Evolutionary conservation across 1,140 invertebrate genomes (phyloP).

Genomic region (Zaprionus taronus): DNA sequence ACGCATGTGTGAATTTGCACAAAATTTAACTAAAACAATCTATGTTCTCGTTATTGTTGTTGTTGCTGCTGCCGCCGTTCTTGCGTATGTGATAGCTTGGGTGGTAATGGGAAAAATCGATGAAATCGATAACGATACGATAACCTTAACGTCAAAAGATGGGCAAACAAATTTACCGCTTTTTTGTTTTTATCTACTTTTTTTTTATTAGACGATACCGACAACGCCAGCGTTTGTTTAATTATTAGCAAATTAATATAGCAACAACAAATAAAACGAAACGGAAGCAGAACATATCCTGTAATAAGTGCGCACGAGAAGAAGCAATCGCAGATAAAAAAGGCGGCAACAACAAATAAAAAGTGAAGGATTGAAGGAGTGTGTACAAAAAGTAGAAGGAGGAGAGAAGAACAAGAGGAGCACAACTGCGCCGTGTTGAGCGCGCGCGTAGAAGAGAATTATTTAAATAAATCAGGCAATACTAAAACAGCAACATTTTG

Average conservation of each 20-base stretch:
- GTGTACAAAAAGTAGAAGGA: constrained; percentile 1
- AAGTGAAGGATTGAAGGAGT: constrained; percentile 26
- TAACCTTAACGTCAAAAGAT: constrained; percentile 43
- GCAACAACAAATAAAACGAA: constrained; percentile 26
- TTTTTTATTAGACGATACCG: constrained; percentile 33
- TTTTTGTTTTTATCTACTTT: constrained; percentile 52
- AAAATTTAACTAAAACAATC: constrained; percentile 19
- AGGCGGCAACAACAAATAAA: constrained; percentile 26
- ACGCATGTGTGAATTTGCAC: background rate
- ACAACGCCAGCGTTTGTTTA: constrained; percentile 49
- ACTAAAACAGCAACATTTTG: constrained; percentile 41
- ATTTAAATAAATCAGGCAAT: constrained; percentile 50
- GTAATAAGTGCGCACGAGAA: constrained; percentile 26
- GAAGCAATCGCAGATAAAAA: constrained; percentile 9
- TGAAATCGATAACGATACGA: constrained; percentile 67
- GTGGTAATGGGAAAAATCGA: constrained; percentile 60
- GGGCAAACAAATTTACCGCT: constrained; percentile 48
- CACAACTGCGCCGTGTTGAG: constrained; percentile 59
- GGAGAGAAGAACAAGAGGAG: background rate
- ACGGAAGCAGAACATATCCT: constrained; percentile 36
- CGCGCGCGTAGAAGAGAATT: constrained; percentile 54
- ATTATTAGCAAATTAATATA: constrained; percentile 47
- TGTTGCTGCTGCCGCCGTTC: constrained; percentile 5
- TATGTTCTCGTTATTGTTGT: constrained; percentile 6
- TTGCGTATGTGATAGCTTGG: background rate